Conservation (phyloP, 2,888 invertebrate genomes). For the Galerucella nymphaeae region DNA sequence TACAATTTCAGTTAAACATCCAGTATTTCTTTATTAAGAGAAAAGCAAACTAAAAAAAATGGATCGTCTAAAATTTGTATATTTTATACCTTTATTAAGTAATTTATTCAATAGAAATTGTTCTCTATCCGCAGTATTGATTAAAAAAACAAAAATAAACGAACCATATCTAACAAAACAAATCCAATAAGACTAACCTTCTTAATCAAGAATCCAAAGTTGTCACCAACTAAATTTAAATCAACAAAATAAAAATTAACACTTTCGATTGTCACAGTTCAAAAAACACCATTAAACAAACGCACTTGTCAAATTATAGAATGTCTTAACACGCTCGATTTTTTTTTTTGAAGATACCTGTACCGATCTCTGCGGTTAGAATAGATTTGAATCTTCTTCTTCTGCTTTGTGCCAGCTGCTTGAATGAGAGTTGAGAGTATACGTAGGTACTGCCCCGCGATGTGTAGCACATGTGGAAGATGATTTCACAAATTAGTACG, state of each 20-base stretch:
- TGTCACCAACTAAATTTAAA: conserved; percentile 30
- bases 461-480: conserved; percentile 21
- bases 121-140: too few relatives aligned
- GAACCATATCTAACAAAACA: not conserved
- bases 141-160: too few relatives aligned
- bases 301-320: conserved; percentile 3
- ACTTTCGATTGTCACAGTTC: conserved; percentile 43
- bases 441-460: not conserved
- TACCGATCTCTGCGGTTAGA: conserved; percentile 23
- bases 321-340: conserved; percentile 17
- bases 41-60: too few relatives aligned
- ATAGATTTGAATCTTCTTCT: conserved; percentile 16
- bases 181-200: conserved; percentile 35
- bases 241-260: conserved; percentile 31
- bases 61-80: too few relatives aligned
- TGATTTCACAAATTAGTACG: conserved; percentile 20
- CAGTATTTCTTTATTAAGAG: too few relatives aligned
- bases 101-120: too few relatives aligned
- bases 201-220: conserved; percentile 40
- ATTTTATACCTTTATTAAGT: too few relatives aligned
- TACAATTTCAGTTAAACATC: too few relatives aligned
- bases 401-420: not conserved
- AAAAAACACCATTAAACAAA: conserved; percentile 26
- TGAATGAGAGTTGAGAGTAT: conserved; percentile 3
- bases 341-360: conserved; percentile 27